phyloP scores from a whole-genome alignment of 2,113 vertebrate genomes.

The Cygnus buccinator region DNA sequence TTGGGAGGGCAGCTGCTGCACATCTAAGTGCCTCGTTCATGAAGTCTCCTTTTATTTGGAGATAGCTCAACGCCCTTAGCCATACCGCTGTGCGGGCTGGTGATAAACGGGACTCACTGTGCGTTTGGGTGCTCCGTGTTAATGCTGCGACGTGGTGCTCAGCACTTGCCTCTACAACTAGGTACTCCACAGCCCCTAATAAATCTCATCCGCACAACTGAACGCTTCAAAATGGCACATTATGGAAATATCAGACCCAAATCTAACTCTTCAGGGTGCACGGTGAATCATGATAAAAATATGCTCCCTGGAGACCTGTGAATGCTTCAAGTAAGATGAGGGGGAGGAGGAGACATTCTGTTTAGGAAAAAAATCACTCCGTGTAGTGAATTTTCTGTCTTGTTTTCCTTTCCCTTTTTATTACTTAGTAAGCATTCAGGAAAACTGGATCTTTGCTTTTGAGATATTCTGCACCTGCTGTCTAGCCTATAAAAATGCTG shows the following conservation, averaged over 20 bases:
- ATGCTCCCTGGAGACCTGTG: constrained; percentile 20
- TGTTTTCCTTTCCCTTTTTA: constrained; percentile 61
- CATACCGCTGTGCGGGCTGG: background rate
- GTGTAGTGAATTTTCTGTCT: constrained; percentile 29
- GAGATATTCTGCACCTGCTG: constrained; percentile 71
- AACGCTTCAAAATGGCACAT: background rate
- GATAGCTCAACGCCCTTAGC: constrained; percentile 1
- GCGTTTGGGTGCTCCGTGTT: constrained; percentile 20
- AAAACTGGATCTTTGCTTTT: constrained; percentile 62
- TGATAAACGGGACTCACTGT: background rate
- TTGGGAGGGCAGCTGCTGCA: constrained; percentile 19
- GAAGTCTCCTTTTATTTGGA: constrained; percentile 11
- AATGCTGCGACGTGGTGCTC: background rate
- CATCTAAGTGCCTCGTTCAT: background rate
- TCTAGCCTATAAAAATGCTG: constrained; percentile 72
- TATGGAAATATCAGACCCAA: constrained; percentile 22
- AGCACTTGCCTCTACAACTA: constrained; percentile 17
- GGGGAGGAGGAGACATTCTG: background rate
- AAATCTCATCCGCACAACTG: background rate
- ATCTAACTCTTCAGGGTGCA: constrained; percentile 19
- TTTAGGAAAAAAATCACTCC: constrained; percentile 32
- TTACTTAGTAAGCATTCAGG: constrained; percentile 54
- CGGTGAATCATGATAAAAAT: constrained; percentile 6
- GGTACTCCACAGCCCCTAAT: background rate
- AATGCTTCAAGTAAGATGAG: background rate